Percentiles rank a stretch among this genome's conserved stretches.
These are phyloP conservation scores for Bombyx mandarina DNA, from an alignment of 1,140 invertebrate species.

Conservation along the genomic window DNA sequence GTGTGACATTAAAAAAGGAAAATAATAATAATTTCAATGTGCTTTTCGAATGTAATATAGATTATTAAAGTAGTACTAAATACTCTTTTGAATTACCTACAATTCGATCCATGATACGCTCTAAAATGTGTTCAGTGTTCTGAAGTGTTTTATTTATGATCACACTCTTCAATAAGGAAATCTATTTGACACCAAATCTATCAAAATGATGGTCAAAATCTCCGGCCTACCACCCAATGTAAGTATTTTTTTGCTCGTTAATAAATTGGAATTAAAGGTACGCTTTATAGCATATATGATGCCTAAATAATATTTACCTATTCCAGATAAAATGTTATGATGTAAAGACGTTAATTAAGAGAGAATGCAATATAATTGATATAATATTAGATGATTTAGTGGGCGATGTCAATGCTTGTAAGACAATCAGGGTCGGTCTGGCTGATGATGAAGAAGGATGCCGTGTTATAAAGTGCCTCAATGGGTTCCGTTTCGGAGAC, in stretches of 20 bases:
- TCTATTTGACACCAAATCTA: not conserved
- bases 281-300: not conserved
- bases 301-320: not conserved
- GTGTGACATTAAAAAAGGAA: too few species aligned
- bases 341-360: conserved; percentile 41
- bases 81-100: not conserved
- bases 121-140: not conserved
- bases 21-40: too few species aligned
- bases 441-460: conserved; percentile 38
- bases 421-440: conserved; percentile 47
- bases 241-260: conserved; percentile 12
- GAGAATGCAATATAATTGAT: conserved; percentile 44
- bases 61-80: too few species aligned
- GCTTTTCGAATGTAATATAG: too few species aligned
- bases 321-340: conserved; percentile 50
- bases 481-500: conserved; percentile 35
- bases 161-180: not conserved
- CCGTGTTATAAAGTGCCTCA: conserved; percentile 40
- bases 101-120: not conserved
- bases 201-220: conserved; percentile 45
- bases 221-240: conserved; percentile 37
- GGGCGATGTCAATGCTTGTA: conserved; percentile 29
- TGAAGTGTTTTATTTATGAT: not conserved
- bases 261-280: too few species aligned
- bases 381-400: conserved; percentile 49